Percentiles rank a stretch among this genome's conserved stretches.
Conservation (phyloP, 1,140 invertebrate species). For the Xylocopa sonorina region DNA sequence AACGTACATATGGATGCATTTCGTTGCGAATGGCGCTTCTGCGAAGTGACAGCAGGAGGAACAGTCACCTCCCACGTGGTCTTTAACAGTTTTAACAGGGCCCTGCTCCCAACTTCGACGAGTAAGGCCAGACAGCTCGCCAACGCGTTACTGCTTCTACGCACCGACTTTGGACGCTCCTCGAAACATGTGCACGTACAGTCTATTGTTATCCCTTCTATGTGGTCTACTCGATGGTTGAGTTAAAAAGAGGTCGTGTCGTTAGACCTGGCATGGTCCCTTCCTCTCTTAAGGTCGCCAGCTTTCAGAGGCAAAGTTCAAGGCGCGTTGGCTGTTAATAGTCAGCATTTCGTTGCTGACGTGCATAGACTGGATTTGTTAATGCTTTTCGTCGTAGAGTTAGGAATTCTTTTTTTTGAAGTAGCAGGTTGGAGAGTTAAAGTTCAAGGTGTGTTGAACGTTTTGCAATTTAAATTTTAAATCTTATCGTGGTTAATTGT, state of each 20-base stretch:
- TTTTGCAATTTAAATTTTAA: no score
- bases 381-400: neutral
- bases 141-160: constrained; percentile 43
- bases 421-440: neutral
- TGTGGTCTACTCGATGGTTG: neutral
- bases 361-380: neutral
- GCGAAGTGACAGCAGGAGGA: neutral
- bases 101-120: constrained; percentile 67
- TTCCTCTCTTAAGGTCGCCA: neutral
- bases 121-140: constrained; percentile 67
- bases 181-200: neutral
- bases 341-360: neutral
- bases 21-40: neutral
- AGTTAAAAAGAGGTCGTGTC: neutral
- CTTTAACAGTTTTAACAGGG: constrained; percentile 65
- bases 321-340: neutral
- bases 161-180: constrained; percentile 1
- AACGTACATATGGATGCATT: neutral
- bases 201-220: neutral
- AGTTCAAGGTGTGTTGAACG: neutral
- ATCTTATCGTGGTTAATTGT: no score
- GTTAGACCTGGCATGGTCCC: neutral
- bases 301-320: constrained; percentile 3
- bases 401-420: no score
- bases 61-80: constrained; percentile 66